A percentile compares a stretch with the other conserved stretches of the same genome.
phyloP scores from a whole-genome alignment of 2,113 vertebrate genomes.

The Tricholaema leucomelas region DNA sequence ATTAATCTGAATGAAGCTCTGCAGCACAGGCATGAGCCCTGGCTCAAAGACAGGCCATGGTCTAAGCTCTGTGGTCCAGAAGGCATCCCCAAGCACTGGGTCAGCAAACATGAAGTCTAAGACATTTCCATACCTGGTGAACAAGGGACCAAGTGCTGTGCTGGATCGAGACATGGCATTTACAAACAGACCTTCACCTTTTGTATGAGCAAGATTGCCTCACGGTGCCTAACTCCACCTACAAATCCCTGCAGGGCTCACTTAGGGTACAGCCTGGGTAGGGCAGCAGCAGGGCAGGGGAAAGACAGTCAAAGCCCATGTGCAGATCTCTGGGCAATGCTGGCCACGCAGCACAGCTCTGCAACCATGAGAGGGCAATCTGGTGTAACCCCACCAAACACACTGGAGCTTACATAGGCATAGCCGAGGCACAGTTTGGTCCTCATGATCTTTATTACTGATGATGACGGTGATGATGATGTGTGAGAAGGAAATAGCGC shows the following conservation, averaged over 20 bases:
- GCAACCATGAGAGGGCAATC: not conserved
- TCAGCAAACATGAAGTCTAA: not conserved
- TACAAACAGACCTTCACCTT: not conserved
- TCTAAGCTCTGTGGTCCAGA: not conserved
- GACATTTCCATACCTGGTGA: not conserved
- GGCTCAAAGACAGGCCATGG: not conserved
- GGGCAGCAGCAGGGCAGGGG: not conserved
- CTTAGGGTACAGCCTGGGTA: fast-evolving
- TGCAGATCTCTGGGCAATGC: not conserved
- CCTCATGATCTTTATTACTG: constrained; percentile 34
- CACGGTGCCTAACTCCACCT: not conserved
- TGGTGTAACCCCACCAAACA: not conserved
- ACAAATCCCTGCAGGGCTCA: not conserved
- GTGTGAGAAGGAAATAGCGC: constrained; percentile 62
- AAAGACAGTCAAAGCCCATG: fast-evolving
- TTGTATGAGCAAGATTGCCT: not conserved
- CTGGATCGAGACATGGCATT: not conserved
- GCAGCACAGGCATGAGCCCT: not conserved
- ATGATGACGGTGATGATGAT: constrained; percentile 50
- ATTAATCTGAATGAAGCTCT: not conserved
- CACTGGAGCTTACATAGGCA: not conserved
- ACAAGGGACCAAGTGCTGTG: not conserved
- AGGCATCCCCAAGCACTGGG: not conserved
- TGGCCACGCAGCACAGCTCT: not conserved
- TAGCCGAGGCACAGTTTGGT: constrained; percentile 11